phyloP scores from a whole-genome alignment of 2,888 invertebrate species.

The Chelonus formosanus region DNA sequence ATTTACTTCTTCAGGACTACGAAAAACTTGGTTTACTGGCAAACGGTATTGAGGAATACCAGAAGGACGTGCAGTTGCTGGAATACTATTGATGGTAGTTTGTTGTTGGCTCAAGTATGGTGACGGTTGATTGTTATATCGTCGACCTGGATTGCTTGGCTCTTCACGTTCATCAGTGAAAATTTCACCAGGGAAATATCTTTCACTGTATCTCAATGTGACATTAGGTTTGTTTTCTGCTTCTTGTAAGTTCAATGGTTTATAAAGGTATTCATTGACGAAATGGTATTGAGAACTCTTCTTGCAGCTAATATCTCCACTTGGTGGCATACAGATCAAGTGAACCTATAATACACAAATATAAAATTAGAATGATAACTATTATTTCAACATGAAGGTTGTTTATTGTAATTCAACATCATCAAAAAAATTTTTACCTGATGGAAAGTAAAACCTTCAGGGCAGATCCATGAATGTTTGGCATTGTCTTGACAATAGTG shows the following conservation, averaged over 20 bases:
- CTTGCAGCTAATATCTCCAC: constrained; percentile 87
- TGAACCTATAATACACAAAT: constrained; percentile 73
- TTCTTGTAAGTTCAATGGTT: constrained; percentile 85
- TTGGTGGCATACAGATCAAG: constrained; percentile 91
- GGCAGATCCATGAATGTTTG: constrained; percentile 92
- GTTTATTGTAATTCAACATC: too few species aligned
- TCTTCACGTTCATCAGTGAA: constrained; percentile 67
- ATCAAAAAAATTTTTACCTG: constrained; percentile 68
- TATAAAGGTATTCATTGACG: constrained; percentile 91
- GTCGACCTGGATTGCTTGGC: constrained; percentile 55
- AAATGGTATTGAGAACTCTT: constrained; percentile 90
- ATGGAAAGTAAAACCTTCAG: constrained; percentile 88
- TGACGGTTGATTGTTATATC: constrained; percentile 49
- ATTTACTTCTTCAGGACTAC: constrained; percentile 87
- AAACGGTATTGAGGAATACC: constrained; percentile 63
- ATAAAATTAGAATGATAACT: neutral
- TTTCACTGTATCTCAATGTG: constrained; percentile 80
- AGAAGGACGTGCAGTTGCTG: constrained; percentile 56
- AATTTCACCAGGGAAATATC: constrained; percentile 83
- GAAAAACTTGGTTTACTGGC: constrained; percentile 77
- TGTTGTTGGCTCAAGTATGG: constrained; percentile 59
- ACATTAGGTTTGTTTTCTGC: constrained; percentile 83
- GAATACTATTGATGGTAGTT: constrained; percentile 60
- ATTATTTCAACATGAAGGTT: too few species aligned
- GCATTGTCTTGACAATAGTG: constrained; percentile 92